These are phyloP conservation scores for Peromyscus attwateri DNA, from an alignment of 2,797 vertebrate genomes.

Conservation along the genomic window DNA sequence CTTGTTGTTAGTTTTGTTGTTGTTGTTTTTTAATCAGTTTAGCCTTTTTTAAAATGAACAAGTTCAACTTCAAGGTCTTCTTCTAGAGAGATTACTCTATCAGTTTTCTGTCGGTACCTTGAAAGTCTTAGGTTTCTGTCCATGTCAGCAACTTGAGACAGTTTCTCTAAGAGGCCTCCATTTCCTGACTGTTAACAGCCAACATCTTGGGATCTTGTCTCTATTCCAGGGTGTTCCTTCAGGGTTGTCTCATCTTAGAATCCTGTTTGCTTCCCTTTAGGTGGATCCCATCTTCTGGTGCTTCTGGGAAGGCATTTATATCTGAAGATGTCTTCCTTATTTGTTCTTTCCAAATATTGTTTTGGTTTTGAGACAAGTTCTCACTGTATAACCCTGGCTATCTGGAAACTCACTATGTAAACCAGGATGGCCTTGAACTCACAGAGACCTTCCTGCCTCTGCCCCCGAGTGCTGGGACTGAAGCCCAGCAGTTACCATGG, in stretches of 20 bases:
- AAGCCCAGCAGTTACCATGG: not conserved
- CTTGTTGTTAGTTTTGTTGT: not conserved
- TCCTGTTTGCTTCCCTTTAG: not conserved
- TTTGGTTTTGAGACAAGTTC: not conserved
- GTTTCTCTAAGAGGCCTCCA: not conserved
- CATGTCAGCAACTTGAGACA: not conserved
- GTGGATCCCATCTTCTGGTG: not conserved
- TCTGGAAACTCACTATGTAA: not conserved
- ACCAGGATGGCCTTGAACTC: not conserved
- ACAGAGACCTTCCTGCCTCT: not conserved
- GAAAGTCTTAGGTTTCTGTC: not conserved
- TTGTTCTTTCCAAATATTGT: not conserved
- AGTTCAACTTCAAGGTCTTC: not conserved
- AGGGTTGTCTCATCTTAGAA: not conserved
- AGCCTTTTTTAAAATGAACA: not conserved
- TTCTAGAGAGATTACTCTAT: not conserved
- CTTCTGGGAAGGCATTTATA: not conserved
- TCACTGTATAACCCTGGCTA: not conserved
- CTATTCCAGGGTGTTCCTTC: not conserved
- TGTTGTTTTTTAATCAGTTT: not conserved
- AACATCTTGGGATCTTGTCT: not conserved
- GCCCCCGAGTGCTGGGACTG: not conserved
- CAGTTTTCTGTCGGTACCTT: not conserved
- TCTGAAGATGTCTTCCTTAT: not conserved
- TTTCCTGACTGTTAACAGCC: not conserved